Percentiles rank a stretch among this genome's conserved stretches.
phyloP scores from a whole-genome alignment of 2,888 invertebrate genomes.

The Siphlonurus alternatus region DNA sequence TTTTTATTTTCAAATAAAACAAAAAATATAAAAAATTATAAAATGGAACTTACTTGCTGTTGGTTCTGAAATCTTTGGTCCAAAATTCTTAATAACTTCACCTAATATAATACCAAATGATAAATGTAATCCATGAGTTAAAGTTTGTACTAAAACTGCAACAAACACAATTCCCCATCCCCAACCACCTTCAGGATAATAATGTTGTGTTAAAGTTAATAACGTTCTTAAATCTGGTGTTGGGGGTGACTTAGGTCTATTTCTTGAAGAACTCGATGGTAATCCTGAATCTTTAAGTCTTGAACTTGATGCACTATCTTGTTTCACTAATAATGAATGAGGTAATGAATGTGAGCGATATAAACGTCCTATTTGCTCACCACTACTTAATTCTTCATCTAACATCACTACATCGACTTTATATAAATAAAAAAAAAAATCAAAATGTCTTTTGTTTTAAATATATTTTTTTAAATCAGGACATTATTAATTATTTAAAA shows the following conservation, averaged over 20 bases:
- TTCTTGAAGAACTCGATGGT: neutral
- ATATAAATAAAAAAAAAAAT: no score
- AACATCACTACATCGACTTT: neutral
- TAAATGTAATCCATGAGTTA: conserved; percentile 1
- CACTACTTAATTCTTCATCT: neutral
- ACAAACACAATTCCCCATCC: neutral
- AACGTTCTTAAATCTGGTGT: conserved; percentile 38
- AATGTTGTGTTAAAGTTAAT: conserved; percentile 35
- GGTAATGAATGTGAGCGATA: conserved; percentile 50
- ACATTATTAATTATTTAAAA: neutral
- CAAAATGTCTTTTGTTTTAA: no score
- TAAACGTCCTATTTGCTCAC: conserved; percentile 23
- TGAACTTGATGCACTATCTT: neutral
- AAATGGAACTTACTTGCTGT: conserved; percentile 5
- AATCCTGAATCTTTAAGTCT: neutral
- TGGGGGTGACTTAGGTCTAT: conserved; percentile 28
- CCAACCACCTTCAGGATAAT: conserved; percentile 18
- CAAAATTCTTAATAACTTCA: conserved; percentile 10
- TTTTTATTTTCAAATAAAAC: no score
- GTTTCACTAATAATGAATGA: conserved; percentile 22
- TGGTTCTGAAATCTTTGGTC: conserved; percentile 5
- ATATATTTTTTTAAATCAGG: no score
- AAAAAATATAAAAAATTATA: neutral
- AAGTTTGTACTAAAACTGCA: neutral
- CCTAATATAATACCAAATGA: conserved; percentile 11